Conservation (phyloP, 2,888 invertebrate species). For the Netelia melanura region DNA sequence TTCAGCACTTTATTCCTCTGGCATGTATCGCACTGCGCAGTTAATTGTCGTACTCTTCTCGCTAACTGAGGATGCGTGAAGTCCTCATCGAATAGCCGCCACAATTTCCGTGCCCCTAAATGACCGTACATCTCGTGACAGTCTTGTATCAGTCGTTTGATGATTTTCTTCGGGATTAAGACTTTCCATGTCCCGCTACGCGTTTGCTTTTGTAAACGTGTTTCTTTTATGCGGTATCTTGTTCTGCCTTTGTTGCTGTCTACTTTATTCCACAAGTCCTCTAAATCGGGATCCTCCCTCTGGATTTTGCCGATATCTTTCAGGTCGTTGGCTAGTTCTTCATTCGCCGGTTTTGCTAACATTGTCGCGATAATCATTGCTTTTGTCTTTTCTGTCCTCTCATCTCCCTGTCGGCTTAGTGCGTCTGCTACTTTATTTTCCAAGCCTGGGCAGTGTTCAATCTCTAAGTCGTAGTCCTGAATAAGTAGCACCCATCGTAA, state of each 20-base stretch:
- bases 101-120: constrained; percentile 2
- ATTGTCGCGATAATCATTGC: constrained; percentile 10
- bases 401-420: neutral
- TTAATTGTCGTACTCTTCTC: neutral
- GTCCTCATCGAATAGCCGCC: neutral
- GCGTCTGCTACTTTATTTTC: constrained; percentile 14
- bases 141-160: neutral
- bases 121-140: constrained; percentile 25
- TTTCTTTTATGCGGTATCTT: neutral
- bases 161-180: too few species aligned
- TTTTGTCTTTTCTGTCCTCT: neutral
- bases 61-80: constrained; percentile 3
- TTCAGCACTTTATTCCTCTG: neutral
- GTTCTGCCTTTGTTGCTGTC: too few species aligned
- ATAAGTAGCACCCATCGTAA: neutral
- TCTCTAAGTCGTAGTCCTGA: neutral
- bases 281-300: too few species aligned
- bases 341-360: neutral
- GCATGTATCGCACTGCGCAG: neutral
- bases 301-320: too few species aligned
- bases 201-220: neutral
- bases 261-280: too few species aligned
- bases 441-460: constrained; percentile 1
- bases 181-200: neutral
- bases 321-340: too few species aligned